These are phyloP conservation scores for Blastomussa wellsi DNA, from an alignment of 92 coral and sea anemone species.

Conservation along the genomic window DNA sequence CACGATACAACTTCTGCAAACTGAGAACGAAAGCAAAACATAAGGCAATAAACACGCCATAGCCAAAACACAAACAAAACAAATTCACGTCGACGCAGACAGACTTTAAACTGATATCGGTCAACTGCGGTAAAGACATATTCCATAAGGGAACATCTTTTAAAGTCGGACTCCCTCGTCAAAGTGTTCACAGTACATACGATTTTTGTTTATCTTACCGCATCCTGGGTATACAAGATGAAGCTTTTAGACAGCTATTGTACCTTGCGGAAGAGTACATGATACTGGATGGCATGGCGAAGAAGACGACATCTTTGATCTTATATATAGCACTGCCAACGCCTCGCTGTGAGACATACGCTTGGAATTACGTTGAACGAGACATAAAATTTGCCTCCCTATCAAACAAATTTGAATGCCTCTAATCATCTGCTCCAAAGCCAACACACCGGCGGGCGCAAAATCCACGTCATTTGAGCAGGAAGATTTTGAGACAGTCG, in stretches of 20 bases:
- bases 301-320: background rate
- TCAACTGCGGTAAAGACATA: background rate
- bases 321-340: constrained; percentile 18
- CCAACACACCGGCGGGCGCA: background rate
- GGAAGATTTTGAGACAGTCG: background rate
- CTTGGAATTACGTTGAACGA: background rate
- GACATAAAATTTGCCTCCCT: background rate
- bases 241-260: constrained; percentile 9
- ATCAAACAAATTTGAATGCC: constrained; percentile 1
- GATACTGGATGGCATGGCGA: background rate
- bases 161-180: background rate
- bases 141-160: background rate
- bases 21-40: constrained; percentile 52
- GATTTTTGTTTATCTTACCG: constrained; percentile 30
- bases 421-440: constrained; percentile 16
- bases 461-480: background rate
- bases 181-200: constrained; percentile 11
- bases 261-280: background rate
- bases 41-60: constrained; percentile 25
- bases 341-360: constrained; percentile 17
- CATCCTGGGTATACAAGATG: constrained; percentile 11
- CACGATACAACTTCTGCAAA: constrained; percentile 96
- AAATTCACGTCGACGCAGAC: background rate
- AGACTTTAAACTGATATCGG: background rate
- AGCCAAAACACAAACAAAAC: constrained; percentile 25